A percentile compares a stretch with the other conserved stretches of the same genome.
Evolutionary conservation across 2,113 vertebrate genomes (phyloP).

Genomic region (Mixornis gularis): DNA sequence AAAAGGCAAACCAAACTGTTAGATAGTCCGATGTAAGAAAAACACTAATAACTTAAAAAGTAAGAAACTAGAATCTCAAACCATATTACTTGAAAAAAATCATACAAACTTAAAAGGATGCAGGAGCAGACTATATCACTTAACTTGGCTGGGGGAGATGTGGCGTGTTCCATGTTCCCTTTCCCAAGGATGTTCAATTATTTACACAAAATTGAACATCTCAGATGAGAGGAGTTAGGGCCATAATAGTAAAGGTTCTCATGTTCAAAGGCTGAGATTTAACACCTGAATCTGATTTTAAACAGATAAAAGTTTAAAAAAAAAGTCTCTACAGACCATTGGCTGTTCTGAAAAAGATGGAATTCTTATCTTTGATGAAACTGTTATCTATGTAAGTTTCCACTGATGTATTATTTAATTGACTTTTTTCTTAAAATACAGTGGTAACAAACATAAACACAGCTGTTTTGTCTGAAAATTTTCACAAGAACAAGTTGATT

Average conservation of each 20-base stretch:
- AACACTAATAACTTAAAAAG: background rate
- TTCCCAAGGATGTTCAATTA: background rate
- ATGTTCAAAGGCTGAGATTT: background rate
- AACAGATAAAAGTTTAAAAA: background rate
- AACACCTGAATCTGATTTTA: background rate
- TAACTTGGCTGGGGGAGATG: background rate
- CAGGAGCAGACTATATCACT: background rate
- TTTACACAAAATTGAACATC: background rate
- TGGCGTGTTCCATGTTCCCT: background rate
- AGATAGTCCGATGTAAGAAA: background rate
- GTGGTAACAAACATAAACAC: background rate
- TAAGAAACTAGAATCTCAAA: background rate
- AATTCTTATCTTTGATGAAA: background rate
- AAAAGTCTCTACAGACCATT: fast-evolving
- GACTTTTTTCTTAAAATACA: background rate
- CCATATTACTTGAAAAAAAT: background rate
- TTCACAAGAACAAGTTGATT: background rate
- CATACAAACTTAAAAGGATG: background rate
- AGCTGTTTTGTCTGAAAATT: background rate
- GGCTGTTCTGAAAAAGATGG: background rate
- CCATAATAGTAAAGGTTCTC: background rate
- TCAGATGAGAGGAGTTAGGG: background rate
- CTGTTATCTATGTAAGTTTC: background rate
- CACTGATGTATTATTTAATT: background rate
- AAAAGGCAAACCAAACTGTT: background rate